Percentiles rank a stretch among this genome's conserved stretches.
Evolutionary conservation across 1,140 invertebrate genomes (phyloP).

Genomic region (Archivesica marissinica): DNA sequence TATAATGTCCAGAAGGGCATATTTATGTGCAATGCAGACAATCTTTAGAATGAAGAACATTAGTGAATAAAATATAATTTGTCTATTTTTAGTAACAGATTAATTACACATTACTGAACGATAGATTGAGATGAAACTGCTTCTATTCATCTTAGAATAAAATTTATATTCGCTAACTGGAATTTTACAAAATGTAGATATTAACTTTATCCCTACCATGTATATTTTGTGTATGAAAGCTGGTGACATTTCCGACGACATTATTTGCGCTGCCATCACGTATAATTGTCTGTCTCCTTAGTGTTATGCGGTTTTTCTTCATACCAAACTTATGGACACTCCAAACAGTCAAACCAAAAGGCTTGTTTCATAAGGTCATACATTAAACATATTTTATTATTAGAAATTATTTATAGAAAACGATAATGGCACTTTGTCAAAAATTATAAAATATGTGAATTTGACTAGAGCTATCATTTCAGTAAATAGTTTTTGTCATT

Average conservation of each 20-base stretch:
- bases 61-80: not conserved
- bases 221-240: not conserved
- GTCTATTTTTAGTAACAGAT: not conserved
- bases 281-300: not conserved
- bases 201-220: not conserved
- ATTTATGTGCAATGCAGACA: not conserved
- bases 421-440: not conserved
- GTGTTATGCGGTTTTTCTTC: slow-evolving; percentile 8
- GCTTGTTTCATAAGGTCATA: too few relatives aligned
- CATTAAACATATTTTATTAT: too few relatives aligned
- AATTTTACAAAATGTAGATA: not conserved
- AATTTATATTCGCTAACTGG: not conserved
- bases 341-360: slow-evolving; percentile 49
- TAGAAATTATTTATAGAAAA: too few relatives aligned
- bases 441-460: not conserved
- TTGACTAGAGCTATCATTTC: not conserved
- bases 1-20: not conserved
- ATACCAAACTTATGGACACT: slow-evolving; percentile 45
- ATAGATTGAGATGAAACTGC: not conserved
- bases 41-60: not conserved
- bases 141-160: not conserved
- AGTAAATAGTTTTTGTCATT: too few relatives aligned
- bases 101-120: not conserved
- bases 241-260: not conserved
- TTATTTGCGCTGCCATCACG: not conserved